phyloP scores from a whole-genome alignment of 2,113 vertebrate genomes.

The Saguinus imperator region DNA sequence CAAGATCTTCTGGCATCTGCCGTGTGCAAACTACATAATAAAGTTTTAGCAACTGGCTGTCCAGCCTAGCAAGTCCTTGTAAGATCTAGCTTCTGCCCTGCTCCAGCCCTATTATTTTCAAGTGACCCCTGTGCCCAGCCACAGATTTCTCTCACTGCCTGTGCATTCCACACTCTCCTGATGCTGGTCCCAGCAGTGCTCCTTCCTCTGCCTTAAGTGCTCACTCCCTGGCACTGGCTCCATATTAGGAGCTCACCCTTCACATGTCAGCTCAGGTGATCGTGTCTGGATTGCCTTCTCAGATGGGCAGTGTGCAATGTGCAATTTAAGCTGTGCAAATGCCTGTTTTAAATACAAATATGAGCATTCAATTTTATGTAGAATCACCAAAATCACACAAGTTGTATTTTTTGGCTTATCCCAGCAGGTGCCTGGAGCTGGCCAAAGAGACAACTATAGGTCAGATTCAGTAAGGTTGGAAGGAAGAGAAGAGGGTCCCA shows the following conservation, averaged over 20 bases:
- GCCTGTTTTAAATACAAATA: background rate
- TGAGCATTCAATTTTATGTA: background rate
- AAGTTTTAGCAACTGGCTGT: background rate
- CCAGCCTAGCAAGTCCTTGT: background rate
- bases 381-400: background rate
- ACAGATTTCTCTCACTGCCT: background rate
- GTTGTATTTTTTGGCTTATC: background rate
- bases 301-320: background rate
- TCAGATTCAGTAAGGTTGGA: background rate
- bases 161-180: background rate
- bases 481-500: background rate
- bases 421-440: background rate
- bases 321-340: background rate
- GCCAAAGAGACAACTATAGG: background rate
- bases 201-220: background rate
- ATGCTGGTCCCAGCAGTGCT: background rate
- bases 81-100: background rate
- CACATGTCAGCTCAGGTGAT: background rate
- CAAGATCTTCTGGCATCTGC: background rate
- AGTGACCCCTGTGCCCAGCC: background rate
- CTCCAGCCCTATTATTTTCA: background rate
- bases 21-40: background rate
- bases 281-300: background rate
- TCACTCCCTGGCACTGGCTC: background rate
- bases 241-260: background rate